Evolutionary conservation across 2,113 vertebrate species (phyloP), one percentile per base, ranked within the genome.

Genomic region (Stegastes partitus): DNA sequence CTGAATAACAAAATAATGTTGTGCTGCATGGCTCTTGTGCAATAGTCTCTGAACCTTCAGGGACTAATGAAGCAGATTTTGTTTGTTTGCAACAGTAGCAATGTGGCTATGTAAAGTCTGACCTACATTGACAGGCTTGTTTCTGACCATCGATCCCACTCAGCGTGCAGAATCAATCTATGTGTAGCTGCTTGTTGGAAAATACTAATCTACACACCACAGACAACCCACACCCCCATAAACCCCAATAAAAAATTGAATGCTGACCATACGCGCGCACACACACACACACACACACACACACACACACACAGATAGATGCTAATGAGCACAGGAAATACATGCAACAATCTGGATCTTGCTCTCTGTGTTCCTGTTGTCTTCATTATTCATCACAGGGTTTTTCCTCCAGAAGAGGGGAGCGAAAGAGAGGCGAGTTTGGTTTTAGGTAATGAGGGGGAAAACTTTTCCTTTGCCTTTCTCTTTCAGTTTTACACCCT

Each of bases 321-420:
- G 31, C 66, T 67, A 73, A 82, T 79, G 66, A 79, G 87, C 53
- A 50, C 31, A 53, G 64, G 34, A 28, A 57, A 73, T 68, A 53
- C 34, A 61, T 68, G 75, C 55, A 81, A 71, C 11, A 9, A 53
- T 28, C 45, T 69, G 37, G 54, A 65, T 59, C 53, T 51, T 1
- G 15, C 68, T 68, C 37, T 72, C 70, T 53, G 34, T 57, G 51
- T 47, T 88, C 58, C 49, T 80, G 37, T 74, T 76, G 39, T 81
- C 26, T 73, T 77, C 47, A 75, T 80, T 83, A 81, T 81, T 83
- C 72, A 88, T 73, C 71, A 82, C 45, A 75, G 26, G 19, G 2
- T 15, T 50, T 34, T 56, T 50, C 19, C 39, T 57, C 4, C n/a
- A 73, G 49, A 74, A 34, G 15, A 68, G 45, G 45, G 79, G 47